A percentile compares a stretch with the other conserved stretches of the same genome.
phyloP scores from a whole-genome alignment of 2,113 vertebrate genomes.

The Alligator mississippiensis region DNA sequence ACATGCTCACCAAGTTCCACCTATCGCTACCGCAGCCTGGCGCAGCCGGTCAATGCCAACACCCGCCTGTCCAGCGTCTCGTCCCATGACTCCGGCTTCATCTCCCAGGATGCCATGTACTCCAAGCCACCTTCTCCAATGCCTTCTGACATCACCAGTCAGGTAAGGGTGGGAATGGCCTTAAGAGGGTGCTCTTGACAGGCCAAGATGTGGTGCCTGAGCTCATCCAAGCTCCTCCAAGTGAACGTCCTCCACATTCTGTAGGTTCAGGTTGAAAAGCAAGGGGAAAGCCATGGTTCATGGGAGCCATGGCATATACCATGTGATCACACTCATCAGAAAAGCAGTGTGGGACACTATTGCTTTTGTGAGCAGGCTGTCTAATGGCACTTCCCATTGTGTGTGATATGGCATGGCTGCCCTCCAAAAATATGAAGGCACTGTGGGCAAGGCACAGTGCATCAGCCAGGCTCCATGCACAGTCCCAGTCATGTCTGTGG shows the following conservation, averaged over 20 bases:
- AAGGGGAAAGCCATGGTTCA: not conserved
- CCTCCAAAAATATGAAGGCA: not conserved
- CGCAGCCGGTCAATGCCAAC: slow-evolving; percentile 86
- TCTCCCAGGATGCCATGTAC: slow-evolving; percentile 94
- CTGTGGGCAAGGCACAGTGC: not conserved
- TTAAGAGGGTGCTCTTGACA: fast-evolving
- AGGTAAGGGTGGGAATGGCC: slow-evolving; percentile 78
- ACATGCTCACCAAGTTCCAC: slow-evolving; percentile 90
- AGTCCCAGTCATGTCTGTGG: not conserved
- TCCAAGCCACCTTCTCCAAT: slow-evolving; percentile 98
- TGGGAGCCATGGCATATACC: not conserved
- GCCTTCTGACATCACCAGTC: slow-evolving; percentile 97
- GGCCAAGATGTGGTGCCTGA: too few species aligned
- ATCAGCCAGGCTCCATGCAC: not conserved
- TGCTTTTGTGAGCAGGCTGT: not conserved
- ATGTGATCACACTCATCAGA: not conserved
- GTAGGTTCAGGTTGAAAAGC: too few species aligned
- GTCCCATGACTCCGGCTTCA: slow-evolving; percentile 97
- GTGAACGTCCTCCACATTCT: not conserved
- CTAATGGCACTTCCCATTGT: not conserved
- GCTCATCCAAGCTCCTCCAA: too few species aligned
- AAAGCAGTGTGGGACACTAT: not conserved
- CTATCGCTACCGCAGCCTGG: slow-evolving; percentile 95
- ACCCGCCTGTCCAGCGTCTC: slow-evolving; percentile 97
- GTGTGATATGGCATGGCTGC: not conserved